Evolutionary conservation across 2,888 invertebrate species (phyloP).

Genomic region (Orthosia incerta): DNA sequence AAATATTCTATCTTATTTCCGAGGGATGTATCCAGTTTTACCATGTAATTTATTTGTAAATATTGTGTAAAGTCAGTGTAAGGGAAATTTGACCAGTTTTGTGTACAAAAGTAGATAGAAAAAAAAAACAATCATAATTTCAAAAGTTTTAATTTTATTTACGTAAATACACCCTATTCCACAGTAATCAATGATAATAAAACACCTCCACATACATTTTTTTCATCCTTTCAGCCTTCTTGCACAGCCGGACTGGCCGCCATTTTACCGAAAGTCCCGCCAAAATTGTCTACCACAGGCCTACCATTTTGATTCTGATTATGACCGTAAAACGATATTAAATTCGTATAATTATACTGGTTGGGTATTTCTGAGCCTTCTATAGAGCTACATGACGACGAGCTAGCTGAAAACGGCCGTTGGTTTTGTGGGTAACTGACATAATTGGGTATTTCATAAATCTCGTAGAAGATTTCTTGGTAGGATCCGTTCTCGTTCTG

Average conservation of each 20-base stretch:
- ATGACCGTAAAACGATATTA: slow-evolving; percentile 84
- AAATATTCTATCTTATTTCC: no score
- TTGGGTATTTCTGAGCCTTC: slow-evolving; percentile 92
- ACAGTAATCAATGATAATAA: no score
- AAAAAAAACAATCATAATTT: no score
- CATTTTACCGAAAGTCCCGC: slow-evolving; percentile 82
- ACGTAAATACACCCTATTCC: no score
- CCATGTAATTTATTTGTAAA: no score
- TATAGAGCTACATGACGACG: slow-evolving; percentile 94
- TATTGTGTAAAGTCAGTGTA: no score
- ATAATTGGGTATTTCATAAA: slow-evolving; percentile 86
- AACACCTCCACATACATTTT: slow-evolving; percentile 91
- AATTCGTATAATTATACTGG: slow-evolving; percentile 86
- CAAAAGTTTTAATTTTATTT: no score
- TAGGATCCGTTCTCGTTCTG: no score
- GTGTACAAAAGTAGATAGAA: no score
- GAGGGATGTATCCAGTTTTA: no score
- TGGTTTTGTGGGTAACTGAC: slow-evolving; percentile 87
- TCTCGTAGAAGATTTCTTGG: slow-evolving; percentile 91
- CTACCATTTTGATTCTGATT: slow-evolving; percentile 82
- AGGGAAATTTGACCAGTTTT: no score
- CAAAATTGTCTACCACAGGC: slow-evolving; percentile 80
- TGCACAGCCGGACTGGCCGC: slow-evolving; percentile 85
- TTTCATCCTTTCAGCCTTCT: no score
- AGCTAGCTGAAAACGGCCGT: slow-evolving; percentile 94